Evolutionary conservation across 2,888 invertebrate species (phyloP), one percentile per base, ranked within the genome.

Genomic region (Drosophila colorata): DNA sequence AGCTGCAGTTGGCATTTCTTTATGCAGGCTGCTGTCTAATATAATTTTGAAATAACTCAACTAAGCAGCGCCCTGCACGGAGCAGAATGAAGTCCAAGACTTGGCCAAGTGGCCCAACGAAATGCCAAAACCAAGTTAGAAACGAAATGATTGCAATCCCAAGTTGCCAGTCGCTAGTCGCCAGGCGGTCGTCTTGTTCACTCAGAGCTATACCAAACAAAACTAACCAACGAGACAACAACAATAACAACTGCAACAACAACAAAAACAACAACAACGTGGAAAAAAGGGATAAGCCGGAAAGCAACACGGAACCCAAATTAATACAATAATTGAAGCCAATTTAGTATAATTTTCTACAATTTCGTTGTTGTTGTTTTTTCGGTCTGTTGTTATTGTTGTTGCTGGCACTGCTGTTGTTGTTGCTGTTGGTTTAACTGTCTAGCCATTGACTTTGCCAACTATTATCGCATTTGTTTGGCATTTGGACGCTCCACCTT

Each of bases 291-390:
- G 90, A 90, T 89, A 86, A 89, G 87, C 87, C 87, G 90, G 90
- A 87, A 91, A 90, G 90, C 89, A 88, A 80, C 90, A 89, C 89
- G 90, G 89, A 90, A 91, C 89, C 90, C 90, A 91, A 91, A 91
- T 91, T 91, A 91, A 91, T 91, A 90, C 91, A 91, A 91, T 91
- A 91, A 91, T 91, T 91, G 91, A 90, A 90, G 90, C 90, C 91
- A 91, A 91, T 91, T 91, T 91, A 88, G 87, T 90, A 87, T 91
- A 91, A 91, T 91, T 91, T 91, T 90, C 80, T 90, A 86, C 80
- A 84, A 87, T 88, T 90, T 89, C 67, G 60, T 79, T 79, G 74
- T 71, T 78, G 74, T 71, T 86, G 67, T 68, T 81, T 51, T 56
- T 65, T 28, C 28, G n/a, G 57, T 49, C 28, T 64, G 43, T 69